Evolutionary conservation across 2,888 invertebrate genomes (phyloP).

Genomic region (Notocelia uddmanniana): DNA sequence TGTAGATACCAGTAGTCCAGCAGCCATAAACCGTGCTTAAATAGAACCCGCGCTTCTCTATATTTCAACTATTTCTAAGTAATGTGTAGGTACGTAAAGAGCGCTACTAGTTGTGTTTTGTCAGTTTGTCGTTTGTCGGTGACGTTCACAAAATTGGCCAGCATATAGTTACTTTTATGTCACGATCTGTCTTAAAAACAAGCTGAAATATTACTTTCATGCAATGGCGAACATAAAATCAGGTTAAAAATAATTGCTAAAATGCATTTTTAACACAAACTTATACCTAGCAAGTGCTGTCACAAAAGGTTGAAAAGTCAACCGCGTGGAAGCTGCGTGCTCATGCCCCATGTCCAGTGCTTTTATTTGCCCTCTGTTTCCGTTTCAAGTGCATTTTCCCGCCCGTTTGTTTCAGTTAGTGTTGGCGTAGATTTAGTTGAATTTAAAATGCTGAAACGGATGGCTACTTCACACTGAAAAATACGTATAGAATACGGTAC

Average conservation of each 20-base stretch:
- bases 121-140: no score
- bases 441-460: slow-evolving; percentile 37
- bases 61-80: no score
- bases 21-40: no score
- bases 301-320: slow-evolving; percentile 32
- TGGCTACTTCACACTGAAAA: slow-evolving; percentile 27
- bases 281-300: slow-evolving; percentile 8
- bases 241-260: no score
- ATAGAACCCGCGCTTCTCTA: no score
- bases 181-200: background rate
- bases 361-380: slow-evolving; percentile 52
- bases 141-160: no score
- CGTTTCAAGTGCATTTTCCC: slow-evolving; percentile 52
- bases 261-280: background rate
- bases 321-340: slow-evolving; percentile 12
- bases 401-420: slow-evolving; percentile 60
- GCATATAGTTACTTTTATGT: background rate
- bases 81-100: no score
- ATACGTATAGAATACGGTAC: slow-evolving; percentile 48
- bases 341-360: slow-evolving; percentile 18
- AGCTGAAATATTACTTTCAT: background rate
- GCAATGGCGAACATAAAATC: background rate
- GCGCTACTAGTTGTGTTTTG: no score
- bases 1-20: no score
- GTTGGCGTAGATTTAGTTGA: slow-evolving; percentile 45